These are phyloP conservation scores for Propithecus deckenii DNA, from an alignment of 2,797 vertebrate genomes.

Conservation along the genomic window DNA sequence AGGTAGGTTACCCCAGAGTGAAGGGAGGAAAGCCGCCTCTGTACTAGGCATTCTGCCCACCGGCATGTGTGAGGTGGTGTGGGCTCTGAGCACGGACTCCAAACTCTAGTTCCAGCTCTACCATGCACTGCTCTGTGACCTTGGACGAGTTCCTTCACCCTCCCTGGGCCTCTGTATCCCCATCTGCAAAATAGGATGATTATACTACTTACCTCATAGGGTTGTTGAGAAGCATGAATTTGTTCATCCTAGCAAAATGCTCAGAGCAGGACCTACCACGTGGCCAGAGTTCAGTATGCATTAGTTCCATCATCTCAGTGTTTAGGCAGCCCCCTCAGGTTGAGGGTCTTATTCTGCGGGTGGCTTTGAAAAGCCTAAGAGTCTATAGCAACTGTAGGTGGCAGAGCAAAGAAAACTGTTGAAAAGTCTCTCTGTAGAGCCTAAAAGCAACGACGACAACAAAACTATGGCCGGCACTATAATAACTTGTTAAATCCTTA, in stretches of 20 bases:
- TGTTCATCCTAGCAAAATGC: neutral
- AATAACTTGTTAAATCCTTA: neutral
- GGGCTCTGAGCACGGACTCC: neutral
- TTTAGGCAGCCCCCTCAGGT: neutral
- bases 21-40: neutral
- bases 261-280: rapidly evolving
- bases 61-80: rapidly evolving
- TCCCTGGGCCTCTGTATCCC: neutral
- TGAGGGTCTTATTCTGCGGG: neutral
- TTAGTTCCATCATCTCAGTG: neutral
- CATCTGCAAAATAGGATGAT: neutral
- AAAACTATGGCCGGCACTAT: neutral
- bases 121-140: neutral
- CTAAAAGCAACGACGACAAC: neutral
- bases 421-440: neutral
- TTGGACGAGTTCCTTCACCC: neutral
- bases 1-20: neutral
- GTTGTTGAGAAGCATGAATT: neutral
- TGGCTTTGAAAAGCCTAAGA: neutral
- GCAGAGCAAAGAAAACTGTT: neutral
- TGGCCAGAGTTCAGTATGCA: rapidly evolving
- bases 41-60: too few species aligned
- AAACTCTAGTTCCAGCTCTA: neutral
- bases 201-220: too few species aligned
- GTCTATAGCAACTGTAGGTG: neutral